phyloP scores from a whole-genome alignment of 2,113 vertebrate species.

The Ptyas mucosa region DNA sequence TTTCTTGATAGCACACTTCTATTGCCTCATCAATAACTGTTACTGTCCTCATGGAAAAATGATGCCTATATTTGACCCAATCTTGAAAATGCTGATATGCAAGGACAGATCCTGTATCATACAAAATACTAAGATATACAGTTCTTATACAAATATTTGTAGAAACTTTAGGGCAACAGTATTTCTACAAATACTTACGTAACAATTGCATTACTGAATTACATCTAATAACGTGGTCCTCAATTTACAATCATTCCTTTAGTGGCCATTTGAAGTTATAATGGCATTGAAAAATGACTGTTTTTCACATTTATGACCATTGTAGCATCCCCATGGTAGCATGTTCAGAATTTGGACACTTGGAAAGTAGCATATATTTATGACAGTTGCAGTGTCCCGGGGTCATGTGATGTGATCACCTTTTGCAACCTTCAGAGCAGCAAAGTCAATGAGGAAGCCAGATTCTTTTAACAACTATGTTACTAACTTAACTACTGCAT shows the following conservation, averaged over 20 bases:
- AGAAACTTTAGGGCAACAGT: neutral
- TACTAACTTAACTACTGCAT: neutral
- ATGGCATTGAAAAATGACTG: neutral
- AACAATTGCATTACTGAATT: neutral
- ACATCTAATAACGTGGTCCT: neutral
- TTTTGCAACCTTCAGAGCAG: neutral
- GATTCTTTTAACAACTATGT: neutral
- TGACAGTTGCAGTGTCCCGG: neutral
- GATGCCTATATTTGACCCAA: neutral
- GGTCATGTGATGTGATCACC: neutral
- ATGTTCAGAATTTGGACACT: neutral
- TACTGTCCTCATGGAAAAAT: neutral
- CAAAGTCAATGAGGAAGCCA: neutral
- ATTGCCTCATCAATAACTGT: slow-evolving; percentile 8
- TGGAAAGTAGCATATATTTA: neutral
- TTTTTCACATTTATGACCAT: neutral
- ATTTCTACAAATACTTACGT: neutral
- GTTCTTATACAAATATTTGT: neutral
- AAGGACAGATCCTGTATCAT: neutral
- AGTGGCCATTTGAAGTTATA: neutral
- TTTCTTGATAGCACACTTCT: neutral
- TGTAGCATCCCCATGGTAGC: neutral
- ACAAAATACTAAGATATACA: neutral
- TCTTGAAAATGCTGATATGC: neutral
- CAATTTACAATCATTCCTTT: neutral